These are phyloP conservation scores for Neodiprion pinetum DNA, from an alignment of 1,140 invertebrate genomes.

Conservation along the genomic window DNA sequence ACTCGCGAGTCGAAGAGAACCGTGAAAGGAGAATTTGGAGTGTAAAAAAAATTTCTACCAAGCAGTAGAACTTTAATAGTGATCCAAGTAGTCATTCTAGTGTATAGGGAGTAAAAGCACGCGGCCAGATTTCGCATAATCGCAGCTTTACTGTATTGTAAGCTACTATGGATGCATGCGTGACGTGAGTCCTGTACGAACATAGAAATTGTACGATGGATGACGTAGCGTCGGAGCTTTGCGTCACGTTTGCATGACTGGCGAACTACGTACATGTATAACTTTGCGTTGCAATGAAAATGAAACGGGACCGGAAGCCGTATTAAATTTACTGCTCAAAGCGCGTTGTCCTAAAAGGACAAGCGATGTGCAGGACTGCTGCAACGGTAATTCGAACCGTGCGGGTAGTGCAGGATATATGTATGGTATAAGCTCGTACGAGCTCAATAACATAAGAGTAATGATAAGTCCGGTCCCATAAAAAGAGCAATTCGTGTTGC, in stretches of 20 bases:
- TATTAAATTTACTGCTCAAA: not conserved
- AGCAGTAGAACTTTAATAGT: no score
- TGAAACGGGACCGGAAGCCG: not conserved
- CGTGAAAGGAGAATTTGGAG: not conserved
- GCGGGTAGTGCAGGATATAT: no score
- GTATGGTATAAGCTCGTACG: no score
- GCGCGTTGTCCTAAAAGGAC: not conserved
- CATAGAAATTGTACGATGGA: no score
- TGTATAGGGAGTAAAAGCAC: no score
- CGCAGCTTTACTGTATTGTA: not conserved
- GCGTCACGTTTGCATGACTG: constrained; percentile 6
- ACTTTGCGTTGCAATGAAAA: not conserved
- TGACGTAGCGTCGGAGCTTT: not conserved
- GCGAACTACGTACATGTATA: not conserved
- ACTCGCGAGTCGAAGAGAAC: not conserved
- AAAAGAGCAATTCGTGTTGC: no score
- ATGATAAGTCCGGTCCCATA: no score
- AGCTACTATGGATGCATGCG: not conserved
- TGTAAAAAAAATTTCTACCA: not conserved
- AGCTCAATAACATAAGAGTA: no score
- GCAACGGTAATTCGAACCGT: no score
- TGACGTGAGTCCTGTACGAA: not conserved
- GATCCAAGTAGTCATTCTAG: no score
- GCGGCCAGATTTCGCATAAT: not conserved
- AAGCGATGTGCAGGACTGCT: no score